Evolutionary conservation across 2,797 vertebrate species (phyloP), one percentile per base, ranked within the genome.

Genomic region (Okamejei kenojei): DNA sequence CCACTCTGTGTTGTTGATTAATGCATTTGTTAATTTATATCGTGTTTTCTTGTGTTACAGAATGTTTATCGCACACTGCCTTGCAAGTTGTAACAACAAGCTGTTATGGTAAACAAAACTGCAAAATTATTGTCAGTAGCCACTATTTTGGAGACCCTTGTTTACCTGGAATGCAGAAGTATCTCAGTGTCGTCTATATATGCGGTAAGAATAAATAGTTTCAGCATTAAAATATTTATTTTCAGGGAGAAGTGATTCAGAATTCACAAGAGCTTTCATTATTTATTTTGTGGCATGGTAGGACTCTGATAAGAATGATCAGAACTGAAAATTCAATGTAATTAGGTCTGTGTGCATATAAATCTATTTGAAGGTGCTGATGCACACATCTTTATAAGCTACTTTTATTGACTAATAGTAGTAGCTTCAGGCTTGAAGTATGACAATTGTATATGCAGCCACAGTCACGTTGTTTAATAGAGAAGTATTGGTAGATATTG

Each of bases 61-160:
- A 99, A 93, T 99, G 99, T 95, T 95, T 98, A 93, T 98, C 98
- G 93, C 96, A 98, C 35, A 96, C 97, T 0, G 98, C 98, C 0
- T 94, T 98, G 21, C 97, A 97, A 92, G 94, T 96, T 8, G 95
- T 99, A 93, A 97, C 97, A 65, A 96, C 96, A 94, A 96, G 96
- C 94, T 99, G 99, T 96, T 98, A 98, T 0, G 96, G 97, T 94
- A 98, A 97, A 95, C 98, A 98, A 95, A 97, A 97, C 93, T 99
- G 99, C 94, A 96, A 95, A 94, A 94, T 99, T 94, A 93, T 96
- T 0, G 96, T 98, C 88, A 95, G 96, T 94, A 97, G 97, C 95
- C 95, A 93, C 93, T 97, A 97, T 93, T 99, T 99, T 93, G 97
- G 96, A 95, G 98, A 97, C 95, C 98, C 98, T 0, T 99, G 99